phyloP scores from a whole-genome alignment of 1,140 invertebrate species.

The Aplysia californica region DNA sequence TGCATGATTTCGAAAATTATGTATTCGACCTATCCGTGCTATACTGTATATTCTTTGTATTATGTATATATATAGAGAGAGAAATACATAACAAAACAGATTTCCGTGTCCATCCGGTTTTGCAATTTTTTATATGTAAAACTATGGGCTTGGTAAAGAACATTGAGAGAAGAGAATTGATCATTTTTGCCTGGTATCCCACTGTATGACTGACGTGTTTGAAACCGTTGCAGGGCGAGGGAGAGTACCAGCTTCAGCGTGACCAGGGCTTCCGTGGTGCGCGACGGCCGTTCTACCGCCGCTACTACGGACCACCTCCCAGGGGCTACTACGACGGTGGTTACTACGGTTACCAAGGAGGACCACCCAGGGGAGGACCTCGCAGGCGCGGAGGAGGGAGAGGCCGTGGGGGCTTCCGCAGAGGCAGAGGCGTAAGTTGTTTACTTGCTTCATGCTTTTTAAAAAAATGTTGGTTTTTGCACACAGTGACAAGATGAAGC shows the following conservation, averaged over 20 bases:
- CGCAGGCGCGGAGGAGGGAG: constrained; percentile 41
- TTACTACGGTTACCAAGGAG: constrained; percentile 35
- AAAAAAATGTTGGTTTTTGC: not conserved
- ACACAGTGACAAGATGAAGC: too few relatives aligned
- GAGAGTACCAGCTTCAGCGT: constrained; percentile 3
- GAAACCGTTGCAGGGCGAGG: constrained; percentile 13
- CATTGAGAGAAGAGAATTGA: too few relatives aligned
- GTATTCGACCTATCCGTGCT: too few relatives aligned
- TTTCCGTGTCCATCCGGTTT: too few relatives aligned
- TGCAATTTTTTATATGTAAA: too few relatives aligned
- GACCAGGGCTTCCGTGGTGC: constrained; percentile 16
- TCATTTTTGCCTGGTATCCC: too few relatives aligned
- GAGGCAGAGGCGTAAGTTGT: constrained; percentile 24
- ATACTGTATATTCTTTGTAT: too few relatives aligned
- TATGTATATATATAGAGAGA: too few relatives aligned
- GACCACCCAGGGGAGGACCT: constrained; percentile 41
- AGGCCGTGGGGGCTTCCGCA: constrained; percentile 40
- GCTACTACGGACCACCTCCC: constrained; percentile 27
- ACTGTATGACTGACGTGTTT: too few relatives aligned
- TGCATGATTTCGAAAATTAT: too few relatives aligned
- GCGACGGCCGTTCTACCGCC: constrained; percentile 26
- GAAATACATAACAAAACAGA: too few relatives aligned
- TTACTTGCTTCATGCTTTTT: not conserved
- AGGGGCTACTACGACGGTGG: constrained; percentile 20
- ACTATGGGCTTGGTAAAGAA: too few relatives aligned